phyloP scores from a whole-genome alignment of 2,888 invertebrate species.

The Eulithis testata region DNA sequence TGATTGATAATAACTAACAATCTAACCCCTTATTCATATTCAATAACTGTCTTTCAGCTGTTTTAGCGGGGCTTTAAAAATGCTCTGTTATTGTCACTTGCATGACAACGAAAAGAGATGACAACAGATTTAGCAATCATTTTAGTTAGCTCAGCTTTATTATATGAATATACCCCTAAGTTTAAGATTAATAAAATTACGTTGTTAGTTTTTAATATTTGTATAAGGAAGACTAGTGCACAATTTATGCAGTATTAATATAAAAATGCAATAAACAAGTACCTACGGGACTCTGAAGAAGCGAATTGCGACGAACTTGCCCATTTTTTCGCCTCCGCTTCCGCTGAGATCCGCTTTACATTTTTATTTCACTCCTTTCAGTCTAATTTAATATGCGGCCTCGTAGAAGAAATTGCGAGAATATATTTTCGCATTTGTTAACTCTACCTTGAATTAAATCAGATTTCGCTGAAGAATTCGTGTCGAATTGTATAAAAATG shows the following conservation, averaged over 20 bases:
- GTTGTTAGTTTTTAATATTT: background rate
- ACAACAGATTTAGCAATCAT: too few relatives aligned
- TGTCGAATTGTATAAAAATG: conserved; percentile 54
- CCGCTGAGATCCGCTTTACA: conserved; percentile 68
- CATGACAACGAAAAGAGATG: too few relatives aligned
- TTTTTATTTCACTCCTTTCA: conserved; percentile 77
- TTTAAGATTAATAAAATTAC: too few relatives aligned
- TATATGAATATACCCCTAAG: too few relatives aligned
- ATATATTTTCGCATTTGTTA: conserved; percentile 73
- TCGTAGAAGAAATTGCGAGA: conserved; percentile 69
- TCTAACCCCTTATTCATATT: too few relatives aligned
- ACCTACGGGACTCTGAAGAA: conserved; percentile 37
- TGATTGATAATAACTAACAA: too few relatives aligned
- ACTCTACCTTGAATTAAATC: conserved; percentile 66
- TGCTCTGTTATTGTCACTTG: too few relatives aligned
- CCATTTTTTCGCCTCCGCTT: conserved; percentile 59
- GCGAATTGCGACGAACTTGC: conserved; percentile 46
- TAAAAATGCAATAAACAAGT: conserved; percentile 38
- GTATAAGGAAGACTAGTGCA: background rate
- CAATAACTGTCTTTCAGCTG: too few relatives aligned
- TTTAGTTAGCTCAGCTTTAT: too few relatives aligned
- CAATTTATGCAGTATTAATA: conserved; percentile 41
- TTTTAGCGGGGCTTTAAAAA: too few relatives aligned
- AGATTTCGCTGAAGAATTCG: conserved; percentile 57
- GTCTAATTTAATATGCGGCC: conserved; percentile 77